Evolutionary conservation across 2,888 invertebrate species (phyloP), one percentile per base, ranked within the genome.

Genomic region (Ormia ochracea): DNA sequence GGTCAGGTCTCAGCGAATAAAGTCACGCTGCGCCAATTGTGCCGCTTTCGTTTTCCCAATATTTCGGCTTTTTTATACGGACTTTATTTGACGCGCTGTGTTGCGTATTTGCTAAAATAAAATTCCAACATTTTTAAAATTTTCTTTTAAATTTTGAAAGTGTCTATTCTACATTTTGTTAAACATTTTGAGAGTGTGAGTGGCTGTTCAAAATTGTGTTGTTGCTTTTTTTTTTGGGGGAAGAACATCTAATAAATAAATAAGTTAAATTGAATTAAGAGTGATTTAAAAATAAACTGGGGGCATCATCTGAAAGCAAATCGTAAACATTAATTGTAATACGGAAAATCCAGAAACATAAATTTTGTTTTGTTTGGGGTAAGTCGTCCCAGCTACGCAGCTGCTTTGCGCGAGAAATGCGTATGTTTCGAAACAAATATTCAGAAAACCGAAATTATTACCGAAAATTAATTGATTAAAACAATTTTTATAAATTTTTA

Each of bases 1-100:
- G 83, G 82, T 82, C 82, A 85, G 83, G 86, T 87, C 84, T 84
- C 81, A n/a, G 54, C 48, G 43, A 50, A 23, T 33, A 9, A 31
- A 54, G 1, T 21, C 3, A 43, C 7, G 26, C 2, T n/a, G 28
- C 33, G 65, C 36, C 17, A 26, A n/a, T 48, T 50, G 31, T 52
- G 72, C 36, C 33, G 61, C 21, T 28, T 28, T 31, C 33, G 48
- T 36, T 72, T 48, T 61, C 7, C 41, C 26, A 26, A 70, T 21
- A 65, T 36, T 63, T 73, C 54, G 63, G 10, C 54, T 12, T 23
- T 41, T 59, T 50, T 4, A 28, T 3, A 26, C 14, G 21, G 12
- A 59, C 61, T 70, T 61, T 41, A 21, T 52, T 45, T n/a, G 26
- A 26, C 12, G 3, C 28, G 21, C 43, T 31, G 41, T 33, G 26